Evolutionary conservation across 2,797 vertebrate genomes (phyloP).

Genomic region (Pipistrellus nathusii): DNA sequence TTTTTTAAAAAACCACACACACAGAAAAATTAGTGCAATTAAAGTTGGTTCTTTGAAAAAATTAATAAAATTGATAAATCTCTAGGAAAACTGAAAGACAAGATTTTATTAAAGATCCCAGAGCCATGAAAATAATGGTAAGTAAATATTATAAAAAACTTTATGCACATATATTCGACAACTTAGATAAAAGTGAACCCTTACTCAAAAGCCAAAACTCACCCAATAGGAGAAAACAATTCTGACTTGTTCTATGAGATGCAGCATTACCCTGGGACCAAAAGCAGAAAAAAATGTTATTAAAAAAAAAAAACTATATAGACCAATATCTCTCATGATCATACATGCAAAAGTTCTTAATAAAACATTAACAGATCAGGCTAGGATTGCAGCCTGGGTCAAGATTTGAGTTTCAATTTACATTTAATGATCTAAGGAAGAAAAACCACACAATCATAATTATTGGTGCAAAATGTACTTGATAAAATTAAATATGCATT

Average conservation of each 20-base stretch:
- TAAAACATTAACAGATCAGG: neutral
- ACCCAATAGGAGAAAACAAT: neutral
- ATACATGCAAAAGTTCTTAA: neutral
- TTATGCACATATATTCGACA: neutral
- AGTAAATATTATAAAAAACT: neutral
- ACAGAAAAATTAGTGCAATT: neutral
- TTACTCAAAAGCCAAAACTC: neutral
- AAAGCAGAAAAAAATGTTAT: neutral
- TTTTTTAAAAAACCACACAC: neutral
- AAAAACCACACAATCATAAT: neutral
- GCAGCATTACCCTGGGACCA: neutral
- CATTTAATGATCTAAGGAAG: neutral
- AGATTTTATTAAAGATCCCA: neutral
- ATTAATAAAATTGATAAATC: neutral
- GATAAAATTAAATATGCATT: neutral
- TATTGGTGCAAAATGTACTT: neutral
- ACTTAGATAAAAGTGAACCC: neutral
- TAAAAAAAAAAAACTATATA: neutral
- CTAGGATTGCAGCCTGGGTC: neutral
- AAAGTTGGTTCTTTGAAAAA: neutral
- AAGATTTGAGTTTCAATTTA: neutral
- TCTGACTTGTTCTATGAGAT: neutral
- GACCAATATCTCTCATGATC: neutral
- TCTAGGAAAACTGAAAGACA: neutral
- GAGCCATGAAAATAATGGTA: neutral